These are phyloP conservation scores for Semnopithecus entellus DNA, from an alignment of 2,113 vertebrate species.

Conservation along the genomic window DNA sequence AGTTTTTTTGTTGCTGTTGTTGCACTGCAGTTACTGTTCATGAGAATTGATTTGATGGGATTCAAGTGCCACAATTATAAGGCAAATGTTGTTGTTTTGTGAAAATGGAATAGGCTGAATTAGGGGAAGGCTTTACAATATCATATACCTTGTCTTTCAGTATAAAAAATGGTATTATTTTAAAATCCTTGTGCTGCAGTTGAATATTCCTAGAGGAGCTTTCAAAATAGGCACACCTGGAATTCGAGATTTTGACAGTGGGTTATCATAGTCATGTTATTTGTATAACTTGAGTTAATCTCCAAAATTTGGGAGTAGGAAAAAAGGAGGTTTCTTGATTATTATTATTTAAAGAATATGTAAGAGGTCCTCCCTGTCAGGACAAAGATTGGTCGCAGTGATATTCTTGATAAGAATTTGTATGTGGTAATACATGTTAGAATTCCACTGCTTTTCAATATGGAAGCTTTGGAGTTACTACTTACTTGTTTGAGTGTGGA, in stretches of 20 bases:
- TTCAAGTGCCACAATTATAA: slow-evolving; percentile 41
- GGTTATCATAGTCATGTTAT: background rate
- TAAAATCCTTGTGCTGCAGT: background rate
- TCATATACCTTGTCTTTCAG: background rate
- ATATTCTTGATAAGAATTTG: background rate
- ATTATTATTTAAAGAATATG: background rate
- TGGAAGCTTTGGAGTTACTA: background rate
- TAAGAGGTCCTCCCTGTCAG: background rate
- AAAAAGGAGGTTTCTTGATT: background rate
- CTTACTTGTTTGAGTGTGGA: background rate
- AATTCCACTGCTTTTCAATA: background rate
- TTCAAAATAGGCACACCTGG: background rate
- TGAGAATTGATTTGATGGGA: background rate
- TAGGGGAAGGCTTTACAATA: background rate
- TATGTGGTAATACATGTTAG: background rate
- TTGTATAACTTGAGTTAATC: background rate
- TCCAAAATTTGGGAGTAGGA: background rate
- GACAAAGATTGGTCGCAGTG: background rate
- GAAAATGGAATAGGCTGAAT: background rate
- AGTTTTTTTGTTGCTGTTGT: background rate
- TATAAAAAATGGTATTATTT: background rate
- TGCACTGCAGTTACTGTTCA: background rate
- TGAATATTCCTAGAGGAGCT: background rate
- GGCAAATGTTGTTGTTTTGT: slow-evolving; percentile 42
- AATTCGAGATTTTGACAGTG: background rate